Evolutionary conservation across 1,140 invertebrate genomes (phyloP).

Genomic region (Penaeus vannamei): DNA sequence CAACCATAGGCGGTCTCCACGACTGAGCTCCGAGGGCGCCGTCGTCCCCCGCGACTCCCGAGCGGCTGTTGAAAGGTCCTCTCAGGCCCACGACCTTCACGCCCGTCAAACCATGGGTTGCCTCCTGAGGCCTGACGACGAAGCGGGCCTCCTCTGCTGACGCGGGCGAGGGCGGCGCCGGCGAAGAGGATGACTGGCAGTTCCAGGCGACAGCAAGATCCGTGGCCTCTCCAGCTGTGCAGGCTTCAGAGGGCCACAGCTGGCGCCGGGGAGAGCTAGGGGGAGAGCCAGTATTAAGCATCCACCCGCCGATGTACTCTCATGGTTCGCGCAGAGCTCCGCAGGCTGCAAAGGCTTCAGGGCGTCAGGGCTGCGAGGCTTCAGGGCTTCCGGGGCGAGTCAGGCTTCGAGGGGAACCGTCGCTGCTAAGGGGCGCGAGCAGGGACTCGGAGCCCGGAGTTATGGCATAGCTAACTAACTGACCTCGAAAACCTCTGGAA

Average conservation of each 20-base stretch:
- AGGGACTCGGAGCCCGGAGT: too few species aligned
- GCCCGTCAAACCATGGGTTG: not conserved
- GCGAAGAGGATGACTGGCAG: not conserved
- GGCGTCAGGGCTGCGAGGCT: too few species aligned
- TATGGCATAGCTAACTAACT: too few species aligned
- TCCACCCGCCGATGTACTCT: constrained; percentile 24
- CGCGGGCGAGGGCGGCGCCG: not conserved
- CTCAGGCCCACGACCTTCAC: not conserved
- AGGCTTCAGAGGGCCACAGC: constrained; percentile 38
- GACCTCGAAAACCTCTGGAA: too few species aligned
- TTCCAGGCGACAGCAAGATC: not conserved
- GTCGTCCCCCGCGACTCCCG: not conserved
- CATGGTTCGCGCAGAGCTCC: not conserved
- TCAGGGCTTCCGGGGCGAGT: not conserved
- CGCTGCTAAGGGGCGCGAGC: too few species aligned
- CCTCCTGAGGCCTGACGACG: not conserved
- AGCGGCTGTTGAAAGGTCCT: not conserved
- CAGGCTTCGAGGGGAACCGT: too few species aligned
- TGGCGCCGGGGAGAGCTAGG: constrained; percentile 21
- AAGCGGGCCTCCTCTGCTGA: not conserved
- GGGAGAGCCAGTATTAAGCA: constrained; percentile 31
- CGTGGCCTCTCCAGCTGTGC: not conserved
- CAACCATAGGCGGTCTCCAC: not conserved
- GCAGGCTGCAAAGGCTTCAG: not conserved
- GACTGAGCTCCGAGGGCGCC: not conserved